Evolutionary conservation across 2,888 invertebrate species (phyloP), one percentile per base, ranked within the genome.

Genomic region (Nudaria mundana): DNA sequence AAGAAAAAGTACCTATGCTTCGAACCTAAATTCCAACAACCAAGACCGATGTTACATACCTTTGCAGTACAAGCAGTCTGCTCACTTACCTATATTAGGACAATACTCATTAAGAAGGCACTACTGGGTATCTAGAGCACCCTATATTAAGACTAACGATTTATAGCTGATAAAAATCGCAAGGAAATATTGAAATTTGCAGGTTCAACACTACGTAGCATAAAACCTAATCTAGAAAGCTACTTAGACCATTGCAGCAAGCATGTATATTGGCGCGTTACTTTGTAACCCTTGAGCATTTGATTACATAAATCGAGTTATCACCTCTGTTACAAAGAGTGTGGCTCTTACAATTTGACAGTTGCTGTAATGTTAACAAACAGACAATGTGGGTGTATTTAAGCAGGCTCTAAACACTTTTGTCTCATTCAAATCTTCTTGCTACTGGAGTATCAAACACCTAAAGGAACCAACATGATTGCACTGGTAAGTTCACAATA

Each of bases 341-440:
- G 45, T 56, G n/a, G n/a, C 26, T 22, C 60, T 47, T 56, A 61
- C 60, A 63, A 66, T 68, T 59, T 66, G 45, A 5, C 68, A 71
- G 63, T 72, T 73, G 66, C 55, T 75, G 80, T 69, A 78, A 79
- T 72, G 64, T 73, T 52, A 54, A 71, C 76, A 78, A 81, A 81
- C 71, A 77, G 63, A 52, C 37, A 56, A 47, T 59, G 25, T 15
- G 5, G 23, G 32, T 22, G 72, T 86, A 86, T 86, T 83, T 86
- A 86, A 85, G 73, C 65, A 53, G 67, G 62, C 45, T 45, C 41
- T 45, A 39, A 34, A 3, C 30, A 41, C 38, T 33, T 47, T 64
- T 57, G 18, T 52, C 71, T 65, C 75, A 80, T 66, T 76, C 49
- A 44, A 43, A 52, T 56, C 30, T 23, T 51, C 48, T 45, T 53